A percentile compares a stretch with the other conserved stretches of the same genome.
phyloP scores from a whole-genome alignment of 2,797 vertebrate species.

The Acomys russatus region DNA sequence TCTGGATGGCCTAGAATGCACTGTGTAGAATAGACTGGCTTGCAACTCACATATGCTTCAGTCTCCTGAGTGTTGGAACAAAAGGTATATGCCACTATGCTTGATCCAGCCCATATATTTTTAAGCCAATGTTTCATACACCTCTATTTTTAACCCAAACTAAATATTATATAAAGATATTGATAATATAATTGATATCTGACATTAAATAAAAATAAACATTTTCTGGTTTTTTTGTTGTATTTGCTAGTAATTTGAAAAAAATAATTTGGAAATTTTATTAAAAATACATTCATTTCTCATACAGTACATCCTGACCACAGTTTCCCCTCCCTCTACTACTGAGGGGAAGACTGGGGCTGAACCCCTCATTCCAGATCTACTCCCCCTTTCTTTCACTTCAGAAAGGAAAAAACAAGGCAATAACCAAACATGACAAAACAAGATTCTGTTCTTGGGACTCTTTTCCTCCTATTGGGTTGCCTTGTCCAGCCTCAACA shows the following conservation, averaged over 20 bases:
- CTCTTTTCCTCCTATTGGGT: neutral
- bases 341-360: too few species aligned
- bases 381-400: neutral
- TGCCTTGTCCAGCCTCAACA: neutral
- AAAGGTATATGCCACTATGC: neutral
- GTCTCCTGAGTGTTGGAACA: neutral
- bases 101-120: neutral
- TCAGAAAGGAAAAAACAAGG: neutral
- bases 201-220: neutral
- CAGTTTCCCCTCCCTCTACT: neutral
- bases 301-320: too few species aligned
- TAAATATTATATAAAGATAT: neutral
- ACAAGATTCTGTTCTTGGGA: neutral
- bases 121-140: neutral
- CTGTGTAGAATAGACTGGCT: neutral
- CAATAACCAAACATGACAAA: neutral
- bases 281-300: neutral
- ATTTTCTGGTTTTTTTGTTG: neutral
- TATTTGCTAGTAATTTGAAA: neutral
- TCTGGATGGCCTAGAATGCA: neutral
- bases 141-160: neutral
- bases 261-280: neutral
- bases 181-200: neutral
- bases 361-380: accelerated
- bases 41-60: neutral